Base-by-base conservation (phyloP, 1,140 invertebrate species). In the Holotrichia oblita region DNA sequence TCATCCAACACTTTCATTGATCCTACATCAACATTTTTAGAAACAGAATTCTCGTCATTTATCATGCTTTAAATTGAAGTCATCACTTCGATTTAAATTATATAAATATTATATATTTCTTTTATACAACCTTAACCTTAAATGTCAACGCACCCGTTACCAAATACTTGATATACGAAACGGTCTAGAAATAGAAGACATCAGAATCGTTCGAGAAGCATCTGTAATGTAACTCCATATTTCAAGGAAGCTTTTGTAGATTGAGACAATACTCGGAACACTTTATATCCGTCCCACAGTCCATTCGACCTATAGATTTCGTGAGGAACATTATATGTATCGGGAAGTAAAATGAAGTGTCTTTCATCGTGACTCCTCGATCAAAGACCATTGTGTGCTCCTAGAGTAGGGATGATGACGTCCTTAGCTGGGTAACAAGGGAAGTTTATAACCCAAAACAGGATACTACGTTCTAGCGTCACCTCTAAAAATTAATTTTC, bases 181-280 rank as follows among this genome's bases (percentile, higher is more conserved):
- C n/a, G n/a, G n/a, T n/a, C n/a, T n/a, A 14, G 48, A 55, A 55
- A 55, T 55, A 55, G 48, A 17, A 55, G n/a, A 55, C 17, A 55
- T 14, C n/a, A 14, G n/a, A 55, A 55, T n/a, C 48, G 17, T 17
- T 17, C 6, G 7, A 17, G 17, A 55, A 17, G 48, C 17, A 55
- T 55, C 48, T 14, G 6, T 55, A n/a, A 55, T 17, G 48, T 17
- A 6, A 17, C n/a, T 55, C 48, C 14, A 17, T 17, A 55, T 55
- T 17, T 17, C 14, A 55, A 17, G 48, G n/a, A 55, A 55, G 14
- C 48, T 55, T 55, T 55, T 55, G 48, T 55, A 17, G 48, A 55
- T 55, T 17, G n/a, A 55, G 6, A 55, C 48, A 55, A 55, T 55
- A 17, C 48, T n/a, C 14, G 17, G 48, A 55, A 17, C 48, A 55